Evolutionary conservation across 2,888 invertebrate species (phyloP), one percentile per base, ranked within the genome.

Genomic region (Dioctria linearis): DNA sequence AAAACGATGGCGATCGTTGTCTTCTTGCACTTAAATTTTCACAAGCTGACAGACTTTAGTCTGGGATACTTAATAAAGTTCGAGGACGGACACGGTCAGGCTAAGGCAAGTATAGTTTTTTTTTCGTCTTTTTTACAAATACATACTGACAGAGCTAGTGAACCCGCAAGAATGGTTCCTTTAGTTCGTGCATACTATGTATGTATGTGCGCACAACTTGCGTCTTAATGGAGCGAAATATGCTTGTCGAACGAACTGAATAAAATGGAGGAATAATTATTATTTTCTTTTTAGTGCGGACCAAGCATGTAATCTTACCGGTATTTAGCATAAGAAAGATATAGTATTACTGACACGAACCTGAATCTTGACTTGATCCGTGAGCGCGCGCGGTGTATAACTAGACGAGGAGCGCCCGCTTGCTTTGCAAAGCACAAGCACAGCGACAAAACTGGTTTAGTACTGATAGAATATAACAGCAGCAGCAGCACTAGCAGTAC

Each of bases 21-120:
- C 73, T 69, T 69, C 69, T 73, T 73, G 59, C 59, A 73, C 73
- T 73, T 73, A 73, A 73, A 73, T 73, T 73, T 54, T 59, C 73
- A 73, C 25, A 46, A 73, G 42, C 73, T 73, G 73, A 73, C 73
- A 59, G 73, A 57, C 57, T 59, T 73, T 42, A 57, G 57, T 57
- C 57, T 57, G 73, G 57, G 46, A 46, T 73, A 59, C 73, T 73
- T 73, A 54, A 73, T 73, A 73, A 73, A 73, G 73, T 73, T 73
- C 73, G 73, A 73, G 73, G 73, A 73, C 73, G 59, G 73, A 73
- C 73, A 73, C 42, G 73, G 59, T 59, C 73, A 59, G 57, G 25
- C 13, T 69, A 51, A 54, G 39, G 51, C 69, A 51, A 51, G 49
- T 69, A 11, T 57, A 39, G 61, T 61, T 61, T 37, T 25, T 11